Base-by-base conservation (phyloP, 2,888 invertebrate genomes). In the Tuta absoluta region DNA sequence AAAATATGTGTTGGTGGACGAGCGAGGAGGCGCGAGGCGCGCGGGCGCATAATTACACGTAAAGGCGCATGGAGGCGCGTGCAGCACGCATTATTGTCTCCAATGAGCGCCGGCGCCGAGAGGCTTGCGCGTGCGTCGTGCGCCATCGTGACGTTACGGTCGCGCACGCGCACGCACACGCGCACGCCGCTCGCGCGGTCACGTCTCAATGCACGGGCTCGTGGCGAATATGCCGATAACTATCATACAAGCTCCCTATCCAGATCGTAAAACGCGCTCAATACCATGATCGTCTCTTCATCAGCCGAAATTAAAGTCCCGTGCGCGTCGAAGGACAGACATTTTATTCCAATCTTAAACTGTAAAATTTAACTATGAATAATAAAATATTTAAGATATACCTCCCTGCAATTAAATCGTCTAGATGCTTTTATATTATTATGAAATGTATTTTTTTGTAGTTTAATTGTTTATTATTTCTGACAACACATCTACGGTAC, bases 401-500 rank as follows among this genome's bases (percentile, higher is more conserved):
- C 86, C 85, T 91, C 87, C 88, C 88, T 89, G 91, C 91, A 86
- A 86, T 87, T 79, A 85, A 89, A 87, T 86, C 79, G 79, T 86
- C 91, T 91, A 91, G 86, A 89, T 89, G 90, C 86, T 79, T 81
- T 79, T 86, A 64, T 84, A 85, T n/a, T 87, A 86, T 87, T 87
- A 90, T 86, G 89, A 88, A 89, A 89, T 88, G 87, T 89, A 84
- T 86, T 86, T 87, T 87, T 89, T 84, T 85, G 84, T 85, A 87
- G 86, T 87, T 89, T 91, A 86, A 85, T 85, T 71, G 81, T 86
- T 87, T 87, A 88, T 86, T 87, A 86, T 65, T 78, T 84, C 84
- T 89, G 91, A 90, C 87, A 91, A 91, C 91, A 91, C 90, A 89
- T 90, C 91, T 91, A 91, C 91, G 84, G 88, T 91, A 91, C 89